Evolutionary conservation across 2,888 invertebrate species (phyloP).

Genomic region (Scaptomyza parva): DNA sequence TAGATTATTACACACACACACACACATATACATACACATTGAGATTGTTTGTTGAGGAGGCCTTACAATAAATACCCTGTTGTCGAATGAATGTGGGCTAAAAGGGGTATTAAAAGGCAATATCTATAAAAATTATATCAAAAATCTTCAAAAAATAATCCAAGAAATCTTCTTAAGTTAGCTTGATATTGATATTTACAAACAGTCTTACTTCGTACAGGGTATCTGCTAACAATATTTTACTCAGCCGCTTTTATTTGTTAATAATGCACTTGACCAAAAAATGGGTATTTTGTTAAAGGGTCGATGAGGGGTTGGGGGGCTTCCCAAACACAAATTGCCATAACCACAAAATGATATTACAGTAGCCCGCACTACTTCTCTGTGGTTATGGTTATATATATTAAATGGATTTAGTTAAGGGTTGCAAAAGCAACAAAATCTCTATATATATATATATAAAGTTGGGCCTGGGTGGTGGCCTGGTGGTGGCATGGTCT

Average conservation of each 20-base stretch:
- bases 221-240: neutral
- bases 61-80: constrained; percentile 25
- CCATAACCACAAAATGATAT: constrained; percentile 40
- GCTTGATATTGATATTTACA: no score
- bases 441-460: constrained; percentile 52
- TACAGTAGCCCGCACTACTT: constrained; percentile 13
- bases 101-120: no score
- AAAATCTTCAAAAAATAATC: no score
- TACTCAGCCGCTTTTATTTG: neutral
- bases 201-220: neutral
- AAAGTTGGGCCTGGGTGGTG: constrained; percentile 18
- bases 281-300: constrained; percentile 3
- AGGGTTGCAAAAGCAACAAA: constrained; percentile 3
- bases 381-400: constrained; percentile 33
- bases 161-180: no score
- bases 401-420: constrained; percentile 7
- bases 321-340: constrained; percentile 28
- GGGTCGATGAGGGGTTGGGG: no score
- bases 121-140: no score
- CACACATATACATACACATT: constrained; percentile 4
- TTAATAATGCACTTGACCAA: constrained; percentile 46
- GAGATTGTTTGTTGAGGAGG: constrained; percentile 12
- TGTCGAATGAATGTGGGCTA: neutral
- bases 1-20: constrained; percentile 4
- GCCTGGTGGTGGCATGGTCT: constrained; percentile 35